Percentiles rank a stretch among this genome's conserved stretches.
Evolutionary conservation across 2,797 vertebrate species (phyloP).

Genomic region (Acropternis orthonyx): DNA sequence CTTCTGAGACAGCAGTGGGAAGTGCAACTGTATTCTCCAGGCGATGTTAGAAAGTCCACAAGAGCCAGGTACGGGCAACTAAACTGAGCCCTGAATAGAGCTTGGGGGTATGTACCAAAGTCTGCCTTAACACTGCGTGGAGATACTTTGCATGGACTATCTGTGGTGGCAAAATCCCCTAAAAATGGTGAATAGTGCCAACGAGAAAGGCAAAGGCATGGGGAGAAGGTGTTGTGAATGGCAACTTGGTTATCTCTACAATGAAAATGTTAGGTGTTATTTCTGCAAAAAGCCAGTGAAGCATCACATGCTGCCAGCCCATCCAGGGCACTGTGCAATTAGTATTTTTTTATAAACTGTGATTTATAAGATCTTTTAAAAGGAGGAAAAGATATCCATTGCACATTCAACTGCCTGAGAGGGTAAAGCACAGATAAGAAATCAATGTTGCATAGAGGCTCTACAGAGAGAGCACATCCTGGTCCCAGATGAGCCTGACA

Average conservation of each 20-base stretch:
- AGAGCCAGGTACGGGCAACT: background rate
- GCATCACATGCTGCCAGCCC: background rate
- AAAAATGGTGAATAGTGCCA: background rate
- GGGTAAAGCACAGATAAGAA: slow-evolving; percentile 23
- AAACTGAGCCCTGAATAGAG: background rate
- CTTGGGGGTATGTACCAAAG: background rate
- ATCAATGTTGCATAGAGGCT: background rate
- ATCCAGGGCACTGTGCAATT: background rate
- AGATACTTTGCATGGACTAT: background rate
- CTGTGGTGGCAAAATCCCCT: background rate
- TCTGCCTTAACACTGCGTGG: background rate
- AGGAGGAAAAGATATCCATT: background rate
- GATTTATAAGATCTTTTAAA: background rate
- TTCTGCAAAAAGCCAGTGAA: background rate
- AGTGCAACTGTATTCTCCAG: background rate
- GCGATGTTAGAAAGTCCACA: background rate
- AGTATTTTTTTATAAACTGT: background rate
- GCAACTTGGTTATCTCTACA: background rate
- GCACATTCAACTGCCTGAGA: background rate
- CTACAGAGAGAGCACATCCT: background rate
- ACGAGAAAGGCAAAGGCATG: background rate
- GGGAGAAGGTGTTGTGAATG: background rate
- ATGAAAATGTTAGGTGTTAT: background rate
- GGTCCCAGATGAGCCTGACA: background rate
- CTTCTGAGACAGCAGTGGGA: background rate